Conservation (phyloP, 2,797 vertebrate species). For the Neosalanx taihuensis region DNA sequence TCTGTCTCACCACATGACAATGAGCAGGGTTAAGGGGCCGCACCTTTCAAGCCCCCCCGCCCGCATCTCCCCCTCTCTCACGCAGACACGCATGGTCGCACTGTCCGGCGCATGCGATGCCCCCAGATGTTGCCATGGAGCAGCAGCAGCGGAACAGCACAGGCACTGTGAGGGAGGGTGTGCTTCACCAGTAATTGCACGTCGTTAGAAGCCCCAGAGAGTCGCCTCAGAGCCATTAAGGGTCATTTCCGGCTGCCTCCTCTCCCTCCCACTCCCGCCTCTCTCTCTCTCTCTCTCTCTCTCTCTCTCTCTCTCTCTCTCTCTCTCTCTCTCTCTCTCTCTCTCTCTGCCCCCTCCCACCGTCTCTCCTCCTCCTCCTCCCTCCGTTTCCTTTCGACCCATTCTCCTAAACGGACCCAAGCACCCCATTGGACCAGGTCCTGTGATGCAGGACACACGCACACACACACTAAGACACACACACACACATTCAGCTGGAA, state of each 20-base stretch:
- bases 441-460: slow-evolving; percentile 48
- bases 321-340: slow-evolving; percentile 29
- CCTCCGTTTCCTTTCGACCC: neutral
- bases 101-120: too few species aligned
- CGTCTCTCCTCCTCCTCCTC: slow-evolving; percentile 25
- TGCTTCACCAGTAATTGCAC: slow-evolving; percentile 58
- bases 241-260: slow-evolving; percentile 52
- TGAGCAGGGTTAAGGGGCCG: slow-evolving; percentile 30
- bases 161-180: slow-evolving; percentile 10
- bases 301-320: slow-evolving; percentile 15
- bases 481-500: neutral
- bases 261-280: neutral
- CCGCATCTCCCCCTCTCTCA: neutral
- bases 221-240: slow-evolving; percentile 63
- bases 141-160: too few species aligned
- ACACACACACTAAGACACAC: neutral
- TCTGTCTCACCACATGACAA: slow-evolving; percentile 53
- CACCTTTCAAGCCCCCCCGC: too few species aligned
- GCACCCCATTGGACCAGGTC: slow-evolving; percentile 60
- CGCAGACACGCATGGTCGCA: neutral
- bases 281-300: slow-evolving; percentile 11
- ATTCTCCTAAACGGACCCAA: slow-evolving; percentile 44
- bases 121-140: too few species aligned
- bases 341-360: neutral
- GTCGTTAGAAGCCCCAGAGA: slow-evolving; percentile 58